A percentile compares a stretch with the other conserved stretches of the same genome.
Conservation (phyloP, 2,113 vertebrate species). For the Orycteropus afer region DNA sequence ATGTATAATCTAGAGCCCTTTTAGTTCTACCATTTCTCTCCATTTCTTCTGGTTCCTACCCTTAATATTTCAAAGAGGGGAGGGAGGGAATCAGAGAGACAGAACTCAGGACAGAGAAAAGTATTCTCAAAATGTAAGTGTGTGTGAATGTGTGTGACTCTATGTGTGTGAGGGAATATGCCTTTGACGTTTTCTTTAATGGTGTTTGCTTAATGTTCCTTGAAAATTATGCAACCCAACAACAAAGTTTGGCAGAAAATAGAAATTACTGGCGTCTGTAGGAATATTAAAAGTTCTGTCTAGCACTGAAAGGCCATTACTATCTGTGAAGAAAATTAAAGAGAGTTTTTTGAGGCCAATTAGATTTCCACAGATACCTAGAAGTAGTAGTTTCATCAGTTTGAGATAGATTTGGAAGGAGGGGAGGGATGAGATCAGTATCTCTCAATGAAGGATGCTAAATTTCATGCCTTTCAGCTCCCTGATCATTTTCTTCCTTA, state of each 20-base stretch:
- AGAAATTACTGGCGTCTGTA: constrained; percentile 16
- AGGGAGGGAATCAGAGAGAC: background rate
- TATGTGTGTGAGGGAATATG: background rate
- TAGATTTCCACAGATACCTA: constrained; percentile 38
- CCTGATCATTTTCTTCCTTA: background rate
- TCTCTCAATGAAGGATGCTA: constrained; percentile 41
- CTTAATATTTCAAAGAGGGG: background rate
- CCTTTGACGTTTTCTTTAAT: background rate
- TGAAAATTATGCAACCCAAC: background rate
- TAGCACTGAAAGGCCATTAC: background rate
- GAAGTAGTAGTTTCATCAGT: constrained; percentile 32
- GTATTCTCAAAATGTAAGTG: background rate
- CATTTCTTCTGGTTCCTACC: background rate
- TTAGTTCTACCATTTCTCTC: background rate
- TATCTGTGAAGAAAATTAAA: constrained; percentile 37
- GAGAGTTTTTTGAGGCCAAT: constrained; percentile 46
- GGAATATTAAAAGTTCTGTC: constrained; percentile 36
- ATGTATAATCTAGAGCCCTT: background rate
- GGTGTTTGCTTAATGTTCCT: background rate
- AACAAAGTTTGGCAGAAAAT: constrained; percentile 48
- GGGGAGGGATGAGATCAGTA: background rate
- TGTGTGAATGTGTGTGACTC: background rate
- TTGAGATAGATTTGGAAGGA: background rate
- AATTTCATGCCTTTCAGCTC: constrained; percentile 43
- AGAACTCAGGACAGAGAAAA: background rate